Conservation (phyloP, 2,113 vertebrate species). For the Poeciliopsis prolifica region DNA sequence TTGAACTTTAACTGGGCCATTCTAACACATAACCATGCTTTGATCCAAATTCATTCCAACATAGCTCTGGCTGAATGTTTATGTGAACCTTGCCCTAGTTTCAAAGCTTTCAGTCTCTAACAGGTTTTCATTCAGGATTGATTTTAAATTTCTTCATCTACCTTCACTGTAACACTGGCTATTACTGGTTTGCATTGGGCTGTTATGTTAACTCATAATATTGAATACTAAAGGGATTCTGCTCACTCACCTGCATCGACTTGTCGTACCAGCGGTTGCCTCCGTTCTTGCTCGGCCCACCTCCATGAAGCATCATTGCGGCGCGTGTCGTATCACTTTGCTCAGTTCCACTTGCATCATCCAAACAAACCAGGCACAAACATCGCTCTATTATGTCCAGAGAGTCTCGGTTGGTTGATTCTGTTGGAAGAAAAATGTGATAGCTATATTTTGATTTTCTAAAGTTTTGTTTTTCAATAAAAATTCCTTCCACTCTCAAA, state of each 20-base stretch:
- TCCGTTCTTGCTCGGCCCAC: constrained; percentile 84
- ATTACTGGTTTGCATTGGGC: background rate
- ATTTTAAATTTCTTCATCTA: background rate
- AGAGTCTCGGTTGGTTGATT: constrained; percentile 96
- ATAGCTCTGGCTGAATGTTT: too few relatives aligned
- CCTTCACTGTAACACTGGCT: background rate
- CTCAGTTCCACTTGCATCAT: constrained; percentile 78
- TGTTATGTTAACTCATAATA: background rate
- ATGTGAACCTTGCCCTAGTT: background rate
- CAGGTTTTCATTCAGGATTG: background rate
- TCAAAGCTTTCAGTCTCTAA: too few relatives aligned
- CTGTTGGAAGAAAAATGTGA: constrained; percentile 64
- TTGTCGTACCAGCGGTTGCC: constrained; percentile 99
- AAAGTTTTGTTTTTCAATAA: too few relatives aligned
- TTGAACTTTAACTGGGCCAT: background rate
- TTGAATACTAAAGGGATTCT: background rate
- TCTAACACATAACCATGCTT: too few relatives aligned
- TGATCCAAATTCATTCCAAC: background rate
- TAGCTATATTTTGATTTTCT: background rate
- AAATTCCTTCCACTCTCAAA: too few relatives aligned
- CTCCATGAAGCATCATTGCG: constrained; percentile 89
- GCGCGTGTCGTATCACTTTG: constrained; percentile 84
- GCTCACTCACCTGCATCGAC: constrained; percentile 89
- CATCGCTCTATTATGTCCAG: constrained; percentile 96
- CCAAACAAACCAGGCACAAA: constrained; percentile 92